Base-by-base conservation (phyloP, 2,113 vertebrate species). In the Bucco capensis region DNA sequence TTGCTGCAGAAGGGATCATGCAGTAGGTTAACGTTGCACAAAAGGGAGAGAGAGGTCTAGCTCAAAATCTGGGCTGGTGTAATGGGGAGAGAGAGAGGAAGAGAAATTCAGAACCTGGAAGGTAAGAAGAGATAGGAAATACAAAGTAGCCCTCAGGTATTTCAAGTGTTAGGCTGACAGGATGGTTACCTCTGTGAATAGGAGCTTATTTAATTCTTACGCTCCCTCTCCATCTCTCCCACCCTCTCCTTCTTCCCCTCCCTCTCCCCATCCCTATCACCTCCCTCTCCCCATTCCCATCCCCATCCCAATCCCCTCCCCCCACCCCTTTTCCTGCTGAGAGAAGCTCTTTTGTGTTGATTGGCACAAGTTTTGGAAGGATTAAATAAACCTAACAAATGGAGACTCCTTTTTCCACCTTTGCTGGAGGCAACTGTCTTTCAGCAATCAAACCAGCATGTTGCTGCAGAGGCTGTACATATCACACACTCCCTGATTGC, bases 341-440 rank as follows among this genome's bases (percentile, higher is more conserved):
- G 66, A 91, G 69, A 67, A 91, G 70, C 64, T 57, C 16, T 94
- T 95, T 91, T 91, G 77, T 81, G 77, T 89, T 92, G 82, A 76
- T 62, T 95, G 89, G 83, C 83, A 86, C 47, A 75, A 73, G 35
- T 75, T 80, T 94, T 77, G 54, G 49, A 62, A 72, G 83, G 88
- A 94, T 96, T 93, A 94, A 87, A 86, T 77, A 93, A 92, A 88
- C 49, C 25, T 16, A 76, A 22, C 33, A 75, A 83, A 62, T 62
- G 61, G 76, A 76, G 71, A 69, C 53, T 73, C 57, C 61, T 53
- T 86, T 93, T 92, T 90, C 67, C 50, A 86, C 58, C 54, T 94
- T 96, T 0, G 24, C 94, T 91, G 90, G 60, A 96, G 93, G 86
- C 69, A 93, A 72, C 57, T 76, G 81, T 86, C 85, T 92, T 87